Conservation (phyloP, 2,797 vertebrate genomes). For the Channallabes apus region DNA sequence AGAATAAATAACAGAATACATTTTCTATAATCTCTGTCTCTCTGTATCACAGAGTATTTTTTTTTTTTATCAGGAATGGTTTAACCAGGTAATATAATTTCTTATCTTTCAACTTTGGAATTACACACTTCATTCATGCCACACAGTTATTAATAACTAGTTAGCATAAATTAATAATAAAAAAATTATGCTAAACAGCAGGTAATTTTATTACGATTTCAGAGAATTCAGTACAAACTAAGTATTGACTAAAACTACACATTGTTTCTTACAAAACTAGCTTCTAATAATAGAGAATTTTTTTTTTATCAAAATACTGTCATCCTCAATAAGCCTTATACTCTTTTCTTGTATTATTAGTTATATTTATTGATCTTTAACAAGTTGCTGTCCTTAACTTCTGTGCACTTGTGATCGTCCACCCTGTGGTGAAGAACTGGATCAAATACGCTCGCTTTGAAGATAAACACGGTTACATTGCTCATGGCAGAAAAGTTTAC, state of each 20-base stretch:
- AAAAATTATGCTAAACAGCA: background rate
- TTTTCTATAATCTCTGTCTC: too few relatives aligned
- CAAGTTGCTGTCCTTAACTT: conserved; percentile 70
- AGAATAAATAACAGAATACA: too few relatives aligned
- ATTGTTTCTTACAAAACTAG: background rate
- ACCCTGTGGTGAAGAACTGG: conserved; percentile 97
- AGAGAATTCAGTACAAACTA: background rate
- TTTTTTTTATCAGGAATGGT: background rate
- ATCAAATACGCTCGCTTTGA: conserved; percentile 98
- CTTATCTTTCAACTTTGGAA: background rate
- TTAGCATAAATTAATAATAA: too few relatives aligned
- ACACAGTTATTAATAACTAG: background rate
- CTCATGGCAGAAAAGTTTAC: conserved; percentile 86
- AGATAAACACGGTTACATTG: conserved; percentile 92
- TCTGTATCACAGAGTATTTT: background rate
- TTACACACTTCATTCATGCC: background rate
- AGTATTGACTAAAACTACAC: too few relatives aligned
- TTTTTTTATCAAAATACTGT: background rate
- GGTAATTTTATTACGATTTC: background rate
- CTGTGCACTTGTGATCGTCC: conserved; percentile 86
- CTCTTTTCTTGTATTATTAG: background rate
- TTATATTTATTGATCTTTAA: background rate
- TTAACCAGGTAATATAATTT: background rate
- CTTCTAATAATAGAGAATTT: too few relatives aligned
- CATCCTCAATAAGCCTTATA: background rate